Conservation (phyloP, 2,888 invertebrate species). For the Clunio marinus region DNA sequence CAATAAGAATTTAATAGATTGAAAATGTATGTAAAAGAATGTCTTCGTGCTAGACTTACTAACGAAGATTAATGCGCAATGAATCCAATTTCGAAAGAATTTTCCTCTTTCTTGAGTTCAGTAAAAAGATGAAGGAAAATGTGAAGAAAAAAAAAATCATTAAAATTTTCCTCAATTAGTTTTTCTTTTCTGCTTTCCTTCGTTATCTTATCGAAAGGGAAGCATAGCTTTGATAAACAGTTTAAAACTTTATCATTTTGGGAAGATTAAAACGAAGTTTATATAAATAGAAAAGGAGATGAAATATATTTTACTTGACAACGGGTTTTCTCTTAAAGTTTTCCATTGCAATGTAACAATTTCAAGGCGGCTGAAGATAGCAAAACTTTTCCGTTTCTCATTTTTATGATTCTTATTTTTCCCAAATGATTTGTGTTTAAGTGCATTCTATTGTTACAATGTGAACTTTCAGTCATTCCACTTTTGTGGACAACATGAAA, state of each 20-base stretch:
- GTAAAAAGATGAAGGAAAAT: conserved; percentile 2
- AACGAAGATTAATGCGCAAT: conserved; percentile 17
- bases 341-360: too few relatives aligned
- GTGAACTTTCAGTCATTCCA: too few relatives aligned
- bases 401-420: neutral
- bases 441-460: neutral
- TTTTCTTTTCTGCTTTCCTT: conserved; percentile 29
- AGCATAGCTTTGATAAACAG: neutral
- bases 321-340: too few relatives aligned
- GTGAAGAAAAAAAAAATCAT: conserved; percentile 27
- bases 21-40: too few relatives aligned
- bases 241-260: neutral
- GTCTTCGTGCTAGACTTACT: too few relatives aligned
- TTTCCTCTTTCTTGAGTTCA: neutral
- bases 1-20: too few relatives aligned
- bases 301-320: neutral
- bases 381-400: conserved; percentile 3
- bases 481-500: too few relatives aligned
- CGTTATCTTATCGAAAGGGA: neutral
- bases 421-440: neutral
- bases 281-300: neutral
- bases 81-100: too few relatives aligned
- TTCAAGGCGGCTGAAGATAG: too few relatives aligned
- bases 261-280: neutral
- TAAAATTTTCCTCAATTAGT: conserved; percentile 30